phyloP scores from a whole-genome alignment of 1,140 invertebrate species.

The Daktulosphaira vitifoliae region DNA sequence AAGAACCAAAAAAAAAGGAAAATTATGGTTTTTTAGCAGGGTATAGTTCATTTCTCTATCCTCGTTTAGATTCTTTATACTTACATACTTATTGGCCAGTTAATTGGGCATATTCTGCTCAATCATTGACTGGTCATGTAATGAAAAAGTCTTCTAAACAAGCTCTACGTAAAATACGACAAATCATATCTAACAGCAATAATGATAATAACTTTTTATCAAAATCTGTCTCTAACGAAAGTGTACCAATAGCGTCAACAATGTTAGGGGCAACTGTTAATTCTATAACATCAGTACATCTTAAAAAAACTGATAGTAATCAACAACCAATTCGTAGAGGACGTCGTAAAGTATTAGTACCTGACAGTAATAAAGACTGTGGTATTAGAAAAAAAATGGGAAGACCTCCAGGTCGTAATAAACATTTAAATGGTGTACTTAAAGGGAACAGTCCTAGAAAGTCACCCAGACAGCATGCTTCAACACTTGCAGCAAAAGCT shows the following conservation, averaged over 20 bases:
- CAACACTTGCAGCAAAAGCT: slow-evolving; percentile 40
- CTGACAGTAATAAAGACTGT: neutral
- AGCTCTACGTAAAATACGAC: slow-evolving; percentile 6
- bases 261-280: neutral
- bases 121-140: neutral
- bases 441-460: slow-evolving; percentile 29
- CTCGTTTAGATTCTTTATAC: no score
- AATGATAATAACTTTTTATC: no score
- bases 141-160: slow-evolving; percentile 9
- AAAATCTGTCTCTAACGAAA: neutral
- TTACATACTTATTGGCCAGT: slow-evolving; percentile 15
- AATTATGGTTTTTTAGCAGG: slow-evolving; percentile 4
- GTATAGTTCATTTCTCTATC: neutral
- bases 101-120: slow-evolving; percentile 19
- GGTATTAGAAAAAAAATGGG: neutral
- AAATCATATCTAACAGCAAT: neutral
- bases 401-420: slow-evolving; percentile 5
- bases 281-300: neutral
- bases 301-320: neutral
- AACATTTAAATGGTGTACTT: neutral
- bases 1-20: no score
- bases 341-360: neutral
- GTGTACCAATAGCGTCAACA: neutral
- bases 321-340: neutral
- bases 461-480: slow-evolving; percentile 43